These are phyloP conservation scores for Agrotis segetum DNA, from an alignment of 2,888 invertebrate genomes.

Conservation along the genomic window DNA sequence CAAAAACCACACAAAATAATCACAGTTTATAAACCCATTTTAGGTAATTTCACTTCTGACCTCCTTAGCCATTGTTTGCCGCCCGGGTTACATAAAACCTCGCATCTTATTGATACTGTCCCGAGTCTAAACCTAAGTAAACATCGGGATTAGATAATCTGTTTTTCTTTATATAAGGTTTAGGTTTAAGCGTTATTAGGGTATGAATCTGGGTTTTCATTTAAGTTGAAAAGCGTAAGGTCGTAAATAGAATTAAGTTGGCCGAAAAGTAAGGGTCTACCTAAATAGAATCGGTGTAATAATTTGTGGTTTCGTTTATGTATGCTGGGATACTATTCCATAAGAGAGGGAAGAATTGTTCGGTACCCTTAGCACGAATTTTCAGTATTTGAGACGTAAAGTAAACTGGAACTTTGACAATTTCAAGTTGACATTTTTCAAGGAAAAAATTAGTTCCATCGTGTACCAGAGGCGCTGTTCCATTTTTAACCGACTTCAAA, in stretches of 20 bases:
- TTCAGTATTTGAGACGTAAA: too few species aligned
- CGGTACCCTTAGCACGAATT: too few species aligned
- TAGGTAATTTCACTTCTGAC: conserved; percentile 25
- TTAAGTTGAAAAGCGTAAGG: conserved; percentile 12
- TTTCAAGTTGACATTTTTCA: too few species aligned
- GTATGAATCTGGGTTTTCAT: conserved; percentile 15
- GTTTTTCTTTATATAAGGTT: conserved; percentile 36
- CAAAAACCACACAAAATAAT: conserved; percentile 7
- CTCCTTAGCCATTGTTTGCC: conserved; percentile 17
- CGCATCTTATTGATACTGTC: conserved; percentile 33
- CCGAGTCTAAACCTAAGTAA: conserved; percentile 37
- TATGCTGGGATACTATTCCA: background rate
- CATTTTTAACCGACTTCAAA: too few species aligned
- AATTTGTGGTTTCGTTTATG: background rate
- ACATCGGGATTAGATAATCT: conserved; percentile 44
- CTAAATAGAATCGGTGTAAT: conserved; percentile 1
- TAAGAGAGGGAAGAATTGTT: too few species aligned
- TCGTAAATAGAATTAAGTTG: conserved; percentile 12
- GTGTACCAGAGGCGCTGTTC: too few species aligned
- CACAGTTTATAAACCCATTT: conserved; percentile 5
- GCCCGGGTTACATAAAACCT: conserved; percentile 21
- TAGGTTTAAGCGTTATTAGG: conserved; percentile 23
- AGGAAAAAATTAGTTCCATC: too few species aligned
- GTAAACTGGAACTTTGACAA: too few species aligned
- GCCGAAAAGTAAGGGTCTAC: background rate